Evolutionary conservation across 1,140 invertebrate genomes (phyloP).

Genomic region (Cotesia glomerata): DNA sequence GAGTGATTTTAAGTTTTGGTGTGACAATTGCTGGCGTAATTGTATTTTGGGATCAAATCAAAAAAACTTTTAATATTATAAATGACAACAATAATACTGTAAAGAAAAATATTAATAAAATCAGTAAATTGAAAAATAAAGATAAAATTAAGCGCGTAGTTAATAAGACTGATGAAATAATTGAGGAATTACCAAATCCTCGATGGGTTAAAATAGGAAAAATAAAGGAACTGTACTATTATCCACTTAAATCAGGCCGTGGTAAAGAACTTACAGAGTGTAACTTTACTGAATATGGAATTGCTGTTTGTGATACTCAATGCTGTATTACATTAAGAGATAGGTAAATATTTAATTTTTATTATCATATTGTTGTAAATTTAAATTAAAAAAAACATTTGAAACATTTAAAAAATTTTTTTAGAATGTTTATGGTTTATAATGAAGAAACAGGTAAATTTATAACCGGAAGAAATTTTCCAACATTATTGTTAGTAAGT

Average conservation of each 20-base stretch:
- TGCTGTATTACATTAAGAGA: conserved; percentile 44
- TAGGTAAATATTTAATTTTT: conserved; percentile 38
- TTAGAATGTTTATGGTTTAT: conserved; percentile 53
- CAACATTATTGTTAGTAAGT: conserved; percentile 48
- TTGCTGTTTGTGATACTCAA: conserved; percentile 35
- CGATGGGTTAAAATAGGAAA: conserved; percentile 51
- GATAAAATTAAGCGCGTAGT: not conserved
- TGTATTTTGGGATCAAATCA: conserved; percentile 5
- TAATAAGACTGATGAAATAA: not conserved
- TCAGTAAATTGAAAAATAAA: not conserved
- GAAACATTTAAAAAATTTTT: not conserved
- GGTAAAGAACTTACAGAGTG: conserved; percentile 43
- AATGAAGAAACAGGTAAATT: conserved; percentile 48
- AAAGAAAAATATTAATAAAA: not conserved
- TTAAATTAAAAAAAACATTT: not conserved
- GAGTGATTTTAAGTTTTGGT: not conserved
- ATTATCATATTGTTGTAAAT: too few relatives aligned
- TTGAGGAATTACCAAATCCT: conserved; percentile 28
- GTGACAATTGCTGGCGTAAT: not conserved
- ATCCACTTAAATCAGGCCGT: conserved; percentile 56
- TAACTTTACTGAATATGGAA: conserved; percentile 50
- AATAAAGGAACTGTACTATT: conserved; percentile 49
- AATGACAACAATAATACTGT: not conserved
- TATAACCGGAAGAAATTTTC: conserved; percentile 46
- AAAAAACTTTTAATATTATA: not conserved